Evolutionary conservation across 2,797 vertebrate species (phyloP).

Genomic region (Lepus townsendii): DNA sequence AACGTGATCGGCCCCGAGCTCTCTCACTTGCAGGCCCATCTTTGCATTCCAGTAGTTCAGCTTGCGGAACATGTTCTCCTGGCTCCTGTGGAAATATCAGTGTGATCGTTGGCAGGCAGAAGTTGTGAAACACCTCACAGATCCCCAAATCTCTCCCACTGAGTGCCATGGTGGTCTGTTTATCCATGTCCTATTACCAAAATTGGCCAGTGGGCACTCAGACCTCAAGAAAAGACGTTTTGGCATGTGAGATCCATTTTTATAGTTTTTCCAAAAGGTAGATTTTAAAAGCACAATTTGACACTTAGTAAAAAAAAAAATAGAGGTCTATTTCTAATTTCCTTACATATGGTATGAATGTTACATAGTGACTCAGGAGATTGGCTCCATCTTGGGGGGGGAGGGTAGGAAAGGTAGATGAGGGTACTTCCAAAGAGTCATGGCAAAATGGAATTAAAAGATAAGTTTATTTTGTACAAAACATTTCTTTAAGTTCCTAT

Average conservation of each 20-base stretch:
- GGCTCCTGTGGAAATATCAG: conserved; percentile 37
- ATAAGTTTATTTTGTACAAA: too few species aligned
- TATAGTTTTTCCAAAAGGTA: not conserved
- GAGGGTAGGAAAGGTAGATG: too few species aligned
- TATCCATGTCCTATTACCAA: conserved; percentile 10
- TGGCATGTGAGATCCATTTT: not conserved
- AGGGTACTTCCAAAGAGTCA: too few species aligned
- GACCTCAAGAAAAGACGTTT: not conserved
- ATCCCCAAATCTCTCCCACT: not conserved
- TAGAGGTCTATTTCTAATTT: not conserved
- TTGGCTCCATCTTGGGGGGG: not conserved
- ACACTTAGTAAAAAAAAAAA: not conserved
- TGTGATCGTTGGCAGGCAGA: not conserved
- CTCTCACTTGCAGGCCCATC: conserved; percentile 55
- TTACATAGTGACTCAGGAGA: not conserved
- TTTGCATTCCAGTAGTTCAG: conserved; percentile 52
- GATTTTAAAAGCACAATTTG: conserved; percentile 12
- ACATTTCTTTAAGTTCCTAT: too few species aligned
- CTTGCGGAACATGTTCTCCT: not conserved
- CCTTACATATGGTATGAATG: not conserved
- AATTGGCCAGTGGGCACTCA: not conserved
- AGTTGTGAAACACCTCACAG: not conserved
- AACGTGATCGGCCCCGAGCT: conserved; percentile 31
- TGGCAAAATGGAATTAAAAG: too few species aligned
- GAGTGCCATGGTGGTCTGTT: not conserved